A percentile compares a stretch with the other conserved stretches of the same genome.
phyloP scores from a whole-genome alignment of 1,140 invertebrate genomes.

The Condylostylus longicornis region DNA sequence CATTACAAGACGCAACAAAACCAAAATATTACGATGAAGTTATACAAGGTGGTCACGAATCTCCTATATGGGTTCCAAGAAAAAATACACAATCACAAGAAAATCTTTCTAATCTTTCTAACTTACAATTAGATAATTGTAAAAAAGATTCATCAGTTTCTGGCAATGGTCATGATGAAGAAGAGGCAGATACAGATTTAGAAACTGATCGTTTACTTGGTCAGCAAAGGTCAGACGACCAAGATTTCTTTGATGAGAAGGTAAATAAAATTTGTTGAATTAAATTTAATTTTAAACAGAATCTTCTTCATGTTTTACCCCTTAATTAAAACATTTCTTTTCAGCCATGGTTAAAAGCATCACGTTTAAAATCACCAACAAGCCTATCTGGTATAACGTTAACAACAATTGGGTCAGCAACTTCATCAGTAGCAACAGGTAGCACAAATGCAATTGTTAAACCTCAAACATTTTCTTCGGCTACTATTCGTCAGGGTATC shows the following conservation, averaged over 20 bases:
- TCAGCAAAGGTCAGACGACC: slow-evolving; percentile 73
- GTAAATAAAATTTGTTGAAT: slow-evolving; percentile 6
- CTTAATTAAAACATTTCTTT: background rate
- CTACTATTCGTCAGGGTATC: slow-evolving; percentile 28
- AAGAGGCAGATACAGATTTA: slow-evolving; percentile 73
- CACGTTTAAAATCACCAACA: slow-evolving; percentile 11
- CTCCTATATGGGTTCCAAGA: slow-evolving; percentile 30
- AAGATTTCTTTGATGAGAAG: slow-evolving; percentile 79
- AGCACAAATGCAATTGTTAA: slow-evolving; percentile 8
- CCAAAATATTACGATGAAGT: slow-evolving; percentile 27
- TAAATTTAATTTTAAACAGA: background rate
- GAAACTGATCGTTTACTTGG: slow-evolving; percentile 79
- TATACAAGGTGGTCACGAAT: slow-evolving; percentile 21
- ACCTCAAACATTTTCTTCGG: slow-evolving; percentile 22
- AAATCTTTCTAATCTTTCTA: background rate
- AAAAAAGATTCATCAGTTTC: background rate
- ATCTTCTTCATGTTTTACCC: background rate
- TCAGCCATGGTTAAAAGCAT: slow-evolving; percentile 7
- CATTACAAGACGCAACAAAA: slow-evolving; percentile 23
- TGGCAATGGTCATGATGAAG: slow-evolving; percentile 27
- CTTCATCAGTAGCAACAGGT: background rate
- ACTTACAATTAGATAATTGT: background rate
- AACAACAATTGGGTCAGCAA: slow-evolving; percentile 8
- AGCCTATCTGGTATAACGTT: slow-evolving; percentile 11
- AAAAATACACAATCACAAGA: background rate